Conservation (phyloP, 1,140 invertebrate species). For the Pseudachorutes palmiensis region DNA sequence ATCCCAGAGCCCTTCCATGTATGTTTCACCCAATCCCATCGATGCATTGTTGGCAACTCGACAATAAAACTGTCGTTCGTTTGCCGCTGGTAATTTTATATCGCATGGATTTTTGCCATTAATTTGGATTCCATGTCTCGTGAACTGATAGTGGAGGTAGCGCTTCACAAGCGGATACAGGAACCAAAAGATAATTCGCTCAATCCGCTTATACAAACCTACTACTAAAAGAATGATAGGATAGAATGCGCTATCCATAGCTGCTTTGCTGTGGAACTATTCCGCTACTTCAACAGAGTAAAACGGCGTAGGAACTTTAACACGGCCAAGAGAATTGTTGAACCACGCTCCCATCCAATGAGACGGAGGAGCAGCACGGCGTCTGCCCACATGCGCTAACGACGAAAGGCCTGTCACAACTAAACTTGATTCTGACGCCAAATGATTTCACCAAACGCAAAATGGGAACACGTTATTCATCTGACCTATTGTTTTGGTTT, state of each 20-base stretch:
- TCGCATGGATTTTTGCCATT: slow-evolving; percentile 4
- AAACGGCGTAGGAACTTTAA: too few species aligned
- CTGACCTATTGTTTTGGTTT: too few species aligned
- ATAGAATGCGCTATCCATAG: slow-evolving; percentile 43
- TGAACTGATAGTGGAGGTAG: not conserved
- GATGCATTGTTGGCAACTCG: slow-evolving; percentile 21
- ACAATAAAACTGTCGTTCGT: slow-evolving; percentile 26
- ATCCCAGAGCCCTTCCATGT: slow-evolving; percentile 31
- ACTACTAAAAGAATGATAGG: not conserved
- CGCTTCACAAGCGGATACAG: not conserved
- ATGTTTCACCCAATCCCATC: slow-evolving; percentile 30
- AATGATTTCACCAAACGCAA: too few species aligned
- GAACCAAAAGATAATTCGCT: not conserved
- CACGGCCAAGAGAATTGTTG: too few species aligned
- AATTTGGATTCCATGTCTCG: not conserved
- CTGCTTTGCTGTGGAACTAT: slow-evolving; percentile 55
- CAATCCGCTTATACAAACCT: not conserved
- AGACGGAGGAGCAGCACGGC: too few species aligned
- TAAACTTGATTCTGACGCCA: too few species aligned
- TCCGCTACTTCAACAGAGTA: slow-evolving; percentile 12
- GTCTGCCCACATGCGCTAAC: too few species aligned
- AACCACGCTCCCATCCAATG: too few species aligned
- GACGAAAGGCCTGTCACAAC: too few species aligned
- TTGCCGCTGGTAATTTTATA: not conserved
- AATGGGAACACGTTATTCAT: too few species aligned